Base-by-base conservation (phyloP, 2,888 invertebrate species). In the Caenorhabditis auriculariae region DNA sequence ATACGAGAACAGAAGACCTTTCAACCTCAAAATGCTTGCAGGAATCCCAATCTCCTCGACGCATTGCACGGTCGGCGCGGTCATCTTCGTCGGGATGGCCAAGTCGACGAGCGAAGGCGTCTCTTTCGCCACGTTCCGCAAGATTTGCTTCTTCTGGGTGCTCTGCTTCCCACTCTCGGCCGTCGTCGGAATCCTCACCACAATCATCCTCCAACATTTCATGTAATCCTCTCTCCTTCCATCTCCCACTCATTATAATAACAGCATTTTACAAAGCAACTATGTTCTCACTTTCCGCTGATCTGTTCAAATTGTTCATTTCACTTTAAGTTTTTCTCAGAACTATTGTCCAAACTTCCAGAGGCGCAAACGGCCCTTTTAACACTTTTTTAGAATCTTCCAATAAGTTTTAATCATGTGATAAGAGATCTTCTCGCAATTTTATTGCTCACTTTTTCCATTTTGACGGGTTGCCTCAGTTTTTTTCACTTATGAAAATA, bases 21-120 rank as follows among this genome's bases (percentile, higher is more conserved):
- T n/a, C n/a, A n/a, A n/a, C n/a, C n/a, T n/a, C n/a, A 9, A 32
- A 9, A 1, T 1, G 17, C 9, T 49, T 57, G 7, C 39, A 58
- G 58, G 70, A 43, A 72, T 72, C 24, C 72, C 69, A 7, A 64
- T 75, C 43, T 73, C 73, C 4, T 76, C 75, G 4, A 76, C 76
- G 15, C 76, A 76, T 43, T 76, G 76, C 45, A 66, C 69, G 6
- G 75, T 76, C 17, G 75, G 76, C 15, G 72, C 74, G 5, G 76
- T 75, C 2, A 56, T 75, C 0, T 72, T 71, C 44, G 74, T 75
- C 44, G 76, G 76, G 46, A 56, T 72, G 61, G 62, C 71, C 17
- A 69, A 68, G 32, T 64, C 68, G 19, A 64, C 69, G 15, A 52
- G 46, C 19, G 70, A 69, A 43, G 74, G 72, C 23, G 73, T 75